These are phyloP conservation scores for Ceratitis capitata DNA, from an alignment of 1,140 invertebrate genomes.

Conservation along the genomic window DNA sequence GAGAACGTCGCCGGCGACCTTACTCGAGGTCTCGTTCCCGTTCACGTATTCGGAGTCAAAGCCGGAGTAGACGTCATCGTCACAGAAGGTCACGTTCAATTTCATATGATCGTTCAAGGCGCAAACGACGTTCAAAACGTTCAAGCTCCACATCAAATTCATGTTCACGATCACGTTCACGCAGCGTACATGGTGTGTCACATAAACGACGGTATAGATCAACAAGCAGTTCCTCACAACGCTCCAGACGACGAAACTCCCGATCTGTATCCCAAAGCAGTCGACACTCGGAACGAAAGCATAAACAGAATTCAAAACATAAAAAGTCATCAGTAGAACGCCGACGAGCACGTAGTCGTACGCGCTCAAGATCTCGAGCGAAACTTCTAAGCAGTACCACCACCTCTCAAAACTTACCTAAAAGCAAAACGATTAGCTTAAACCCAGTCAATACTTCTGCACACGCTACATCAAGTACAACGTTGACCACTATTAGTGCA, in stretches of 20 bases:
- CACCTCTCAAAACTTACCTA: not conserved
- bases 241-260: not conserved
- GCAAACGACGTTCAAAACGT: slow-evolving; percentile 24
- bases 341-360: slow-evolving; percentile 54
- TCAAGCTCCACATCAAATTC: not conserved
- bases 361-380: slow-evolving; percentile 55
- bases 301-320: not conserved
- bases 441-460: slow-evolving; percentile 44
- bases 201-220: slow-evolving; percentile 17
- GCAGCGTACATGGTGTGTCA: slow-evolving; percentile 46
- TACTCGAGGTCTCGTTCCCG: slow-evolving; percentile 56
- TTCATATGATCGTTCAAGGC: not conserved
- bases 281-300: not conserved
- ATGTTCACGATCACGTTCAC: slow-evolving; percentile 53
- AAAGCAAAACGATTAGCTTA: not conserved
- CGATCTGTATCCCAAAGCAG: not conserved
- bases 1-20: not conserved
- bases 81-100: slow-evolving; percentile 22
- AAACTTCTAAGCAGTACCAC: slow-evolving; percentile 1
- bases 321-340: not conserved
- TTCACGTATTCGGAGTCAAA: slow-evolving; percentile 40
- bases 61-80: slow-evolving; percentile 43
- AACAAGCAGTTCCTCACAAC: not conserved
- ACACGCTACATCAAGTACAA: not conserved
- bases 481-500: not conserved